These are phyloP conservation scores for Hyposoter didymator DNA, from an alignment of 2,888 invertebrate species.

Conservation along the genomic window DNA sequence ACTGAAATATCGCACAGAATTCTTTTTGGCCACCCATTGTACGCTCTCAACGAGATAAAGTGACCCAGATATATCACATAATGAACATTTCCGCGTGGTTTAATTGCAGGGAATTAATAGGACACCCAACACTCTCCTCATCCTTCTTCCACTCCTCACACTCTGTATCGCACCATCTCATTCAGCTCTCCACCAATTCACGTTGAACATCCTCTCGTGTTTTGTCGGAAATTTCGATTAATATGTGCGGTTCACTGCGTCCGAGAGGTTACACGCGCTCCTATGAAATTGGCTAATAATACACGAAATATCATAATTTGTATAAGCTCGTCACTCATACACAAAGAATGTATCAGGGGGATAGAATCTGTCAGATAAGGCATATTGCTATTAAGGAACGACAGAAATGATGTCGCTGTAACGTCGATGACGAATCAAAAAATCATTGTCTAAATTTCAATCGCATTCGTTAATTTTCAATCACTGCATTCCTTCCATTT, in stretches of 20 bases:
- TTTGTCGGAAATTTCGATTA: constrained; percentile 54
- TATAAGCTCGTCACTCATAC: constrained; percentile 7
- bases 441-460: not conserved
- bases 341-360: constrained; percentile 31
- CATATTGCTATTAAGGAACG: not conserved
- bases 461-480: not conserved
- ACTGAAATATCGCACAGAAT: constrained; percentile 53
- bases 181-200: constrained; percentile 14
- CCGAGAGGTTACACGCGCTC: constrained; percentile 21
- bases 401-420: not conserved
- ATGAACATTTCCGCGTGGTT: constrained; percentile 59
- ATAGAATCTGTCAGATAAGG: not conserved
- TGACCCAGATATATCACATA: constrained; percentile 57
- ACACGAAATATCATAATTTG: constrained; percentile 48
- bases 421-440: not conserved
- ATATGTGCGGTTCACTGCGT: constrained; percentile 47
- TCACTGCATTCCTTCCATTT: not conserved
- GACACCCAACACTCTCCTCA: not conserved
- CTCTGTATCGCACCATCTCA: constrained; percentile 7
- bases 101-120: constrained; percentile 62
- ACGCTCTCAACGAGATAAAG: constrained; percentile 36
- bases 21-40: constrained; percentile 17
- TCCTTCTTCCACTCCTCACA: not conserved
- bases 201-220: constrained; percentile 16
- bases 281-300: constrained; percentile 45